Conservation (phyloP, 2,888 invertebrate species). For the Lasioglossum malachurum region DNA sequence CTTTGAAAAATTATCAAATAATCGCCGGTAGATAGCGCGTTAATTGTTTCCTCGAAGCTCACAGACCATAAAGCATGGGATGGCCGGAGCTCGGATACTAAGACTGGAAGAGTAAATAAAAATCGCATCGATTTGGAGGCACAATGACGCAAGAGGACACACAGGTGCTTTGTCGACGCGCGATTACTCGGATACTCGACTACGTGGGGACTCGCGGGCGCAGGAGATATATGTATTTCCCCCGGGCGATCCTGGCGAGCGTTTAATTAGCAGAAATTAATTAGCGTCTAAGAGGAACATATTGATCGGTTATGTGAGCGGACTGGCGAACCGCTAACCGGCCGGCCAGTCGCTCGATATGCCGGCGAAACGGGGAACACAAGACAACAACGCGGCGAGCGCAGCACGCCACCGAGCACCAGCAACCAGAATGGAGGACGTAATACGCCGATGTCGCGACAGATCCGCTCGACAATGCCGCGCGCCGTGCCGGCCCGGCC, state of each 20-base stretch:
- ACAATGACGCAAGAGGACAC: not conserved
- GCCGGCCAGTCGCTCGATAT: constrained; percentile 39
- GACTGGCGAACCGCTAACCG: constrained; percentile 58
- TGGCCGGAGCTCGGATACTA: no score
- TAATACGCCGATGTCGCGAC: constrained; percentile 70
- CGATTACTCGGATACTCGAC: not conserved
- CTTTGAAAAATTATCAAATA: no score
- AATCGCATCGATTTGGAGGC: not conserved
- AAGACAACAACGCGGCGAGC: constrained; percentile 1
- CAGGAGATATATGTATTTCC: constrained; percentile 62
- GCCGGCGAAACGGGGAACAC: constrained; percentile 43
- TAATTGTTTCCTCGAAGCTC: not conserved
- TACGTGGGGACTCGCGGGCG: constrained; percentile 34
- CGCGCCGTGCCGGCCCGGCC: constrained; percentile 30
- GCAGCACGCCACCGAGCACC: not conserved
- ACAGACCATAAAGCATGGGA: not conserved
- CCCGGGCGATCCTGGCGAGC: constrained; percentile 49
- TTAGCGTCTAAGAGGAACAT: constrained; percentile 78
- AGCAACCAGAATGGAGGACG: constrained; percentile 64
- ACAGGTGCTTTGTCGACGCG: constrained; percentile 52
- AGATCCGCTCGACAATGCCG: constrained; percentile 73
- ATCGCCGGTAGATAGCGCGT: no score
- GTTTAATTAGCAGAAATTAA: constrained; percentile 80
- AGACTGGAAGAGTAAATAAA: constrained; percentile 10
- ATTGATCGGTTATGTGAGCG: constrained; percentile 76